Evolutionary conservation across 2,888 invertebrate genomes (phyloP).

Genomic region (Onthophagus sagittarius): DNA sequence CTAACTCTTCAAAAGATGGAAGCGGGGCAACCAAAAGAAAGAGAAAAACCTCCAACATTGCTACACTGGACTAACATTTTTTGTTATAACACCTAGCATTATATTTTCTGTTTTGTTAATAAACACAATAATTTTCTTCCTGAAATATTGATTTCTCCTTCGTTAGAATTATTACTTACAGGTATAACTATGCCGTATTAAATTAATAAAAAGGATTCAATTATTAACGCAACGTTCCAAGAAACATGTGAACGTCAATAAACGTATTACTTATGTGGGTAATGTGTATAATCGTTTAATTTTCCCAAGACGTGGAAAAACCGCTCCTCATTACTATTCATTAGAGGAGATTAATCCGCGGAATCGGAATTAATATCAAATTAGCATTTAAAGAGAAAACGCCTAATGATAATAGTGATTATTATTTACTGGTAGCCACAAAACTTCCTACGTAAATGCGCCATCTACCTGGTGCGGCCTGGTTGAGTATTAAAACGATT

Average conservation of each 20-base stretch:
- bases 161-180: neutral
- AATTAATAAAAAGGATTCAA: neutral
- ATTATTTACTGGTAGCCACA: neutral
- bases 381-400: slow-evolving; percentile 19
- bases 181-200: neutral
- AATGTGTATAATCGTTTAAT: neutral
- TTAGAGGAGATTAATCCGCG: neutral
- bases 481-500: slow-evolving; percentile 16
- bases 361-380: slow-evolving; percentile 2
- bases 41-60: slow-evolving; percentile 18
- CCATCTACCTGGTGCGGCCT: slow-evolving; percentile 7
- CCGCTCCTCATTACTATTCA: neutral
- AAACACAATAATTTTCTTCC: no score
- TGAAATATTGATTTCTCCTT: neutral
- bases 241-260: neutral
- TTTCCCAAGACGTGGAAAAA: neutral
- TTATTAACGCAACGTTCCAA: neutral
- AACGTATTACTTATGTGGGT: neutral
- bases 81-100: neutral
- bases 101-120: neutral
- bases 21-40: slow-evolving; percentile 19
- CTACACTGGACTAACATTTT: neutral
- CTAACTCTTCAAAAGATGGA: slow-evolving; percentile 7
- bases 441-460: neutral
- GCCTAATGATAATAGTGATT: slow-evolving; percentile 17